These are phyloP conservation scores for Leptopilina boulardi DNA, from an alignment of 1,140 invertebrate genomes.

Conservation along the genomic window DNA sequence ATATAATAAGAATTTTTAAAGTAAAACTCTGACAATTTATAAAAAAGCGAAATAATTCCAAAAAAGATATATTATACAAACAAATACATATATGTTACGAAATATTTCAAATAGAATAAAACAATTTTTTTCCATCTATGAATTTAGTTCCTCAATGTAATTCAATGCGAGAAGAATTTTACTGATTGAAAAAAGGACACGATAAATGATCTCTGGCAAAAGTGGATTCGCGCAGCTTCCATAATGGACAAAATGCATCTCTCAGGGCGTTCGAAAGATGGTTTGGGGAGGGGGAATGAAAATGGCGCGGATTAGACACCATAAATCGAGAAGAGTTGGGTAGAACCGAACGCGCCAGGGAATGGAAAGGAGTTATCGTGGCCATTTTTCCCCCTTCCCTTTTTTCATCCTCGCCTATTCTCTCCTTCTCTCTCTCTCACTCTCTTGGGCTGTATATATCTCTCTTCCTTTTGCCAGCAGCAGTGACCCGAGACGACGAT, in stretches of 20 bases:
- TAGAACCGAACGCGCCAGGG: conserved; percentile 44
- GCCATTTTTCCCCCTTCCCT: conserved; percentile 62
- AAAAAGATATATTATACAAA: too few relatives aligned
- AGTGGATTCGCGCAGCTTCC: neutral
- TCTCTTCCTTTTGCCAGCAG: conserved; percentile 42
- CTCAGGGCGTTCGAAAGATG: conserved; percentile 17
- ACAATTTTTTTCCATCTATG: too few relatives aligned
- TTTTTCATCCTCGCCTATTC: conserved; percentile 35
- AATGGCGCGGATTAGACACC: conserved; percentile 61
- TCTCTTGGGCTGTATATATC: conserved; percentile 27
- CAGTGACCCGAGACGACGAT: conserved; percentile 68
- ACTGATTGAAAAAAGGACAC: neutral
- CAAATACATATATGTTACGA: too few relatives aligned
- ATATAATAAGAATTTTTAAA: too few relatives aligned
- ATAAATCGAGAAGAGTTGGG: conserved; percentile 57
- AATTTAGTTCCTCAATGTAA: too few relatives aligned
- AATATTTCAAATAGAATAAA: too few relatives aligned
- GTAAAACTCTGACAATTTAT: too few relatives aligned
- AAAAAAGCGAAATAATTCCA: too few relatives aligned
- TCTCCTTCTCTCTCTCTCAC: conserved; percentile 34
- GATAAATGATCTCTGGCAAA: neutral
- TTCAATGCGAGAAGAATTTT: neutral
- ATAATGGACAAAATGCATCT: neutral
- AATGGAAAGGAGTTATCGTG: conserved; percentile 65
- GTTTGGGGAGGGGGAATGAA: conserved; percentile 50